phyloP scores from a whole-genome alignment of 2,888 invertebrate species.

The Chrysolina oricalcia region DNA sequence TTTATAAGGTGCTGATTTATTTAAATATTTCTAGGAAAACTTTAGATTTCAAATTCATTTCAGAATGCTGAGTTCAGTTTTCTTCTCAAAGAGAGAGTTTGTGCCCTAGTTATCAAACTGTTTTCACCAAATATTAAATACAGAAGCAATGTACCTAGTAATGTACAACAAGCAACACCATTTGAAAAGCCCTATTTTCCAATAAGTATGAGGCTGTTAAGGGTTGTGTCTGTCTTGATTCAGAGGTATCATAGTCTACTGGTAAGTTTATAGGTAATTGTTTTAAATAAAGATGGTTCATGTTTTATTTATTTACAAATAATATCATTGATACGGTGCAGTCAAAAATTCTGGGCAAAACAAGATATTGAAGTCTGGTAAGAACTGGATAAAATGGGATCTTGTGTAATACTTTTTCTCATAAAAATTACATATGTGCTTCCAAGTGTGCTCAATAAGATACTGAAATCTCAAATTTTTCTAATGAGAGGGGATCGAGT shows the following conservation, averaged over 20 bases:
- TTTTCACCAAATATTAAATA: conserved; percentile 99
- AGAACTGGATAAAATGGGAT: too few species aligned
- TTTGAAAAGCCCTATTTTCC: conserved; percentile 96
- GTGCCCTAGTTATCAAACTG: conserved; percentile 97
- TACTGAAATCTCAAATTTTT: too few species aligned
- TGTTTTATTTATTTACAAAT: too few species aligned
- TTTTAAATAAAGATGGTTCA: conserved; percentile 25
- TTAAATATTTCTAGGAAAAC: neutral
- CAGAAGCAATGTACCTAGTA: conserved; percentile 76
- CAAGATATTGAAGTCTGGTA: too few species aligned
- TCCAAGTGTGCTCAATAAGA: too few species aligned
- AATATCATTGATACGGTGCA: neutral
- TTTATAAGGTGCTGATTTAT: conserved; percentile 81
- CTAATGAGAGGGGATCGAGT: too few species aligned
- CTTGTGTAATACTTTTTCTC: too few species aligned
- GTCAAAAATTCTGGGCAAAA: too few species aligned
- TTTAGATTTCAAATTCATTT: conserved; percentile 60
- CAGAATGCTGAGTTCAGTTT: conserved; percentile 96
- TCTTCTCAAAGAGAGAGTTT: conserved; percentile 95
- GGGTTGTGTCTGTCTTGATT: conserved; percentile 94
- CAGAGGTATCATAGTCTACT: conserved; percentile 93
- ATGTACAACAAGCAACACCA: conserved; percentile 78
- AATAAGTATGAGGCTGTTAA: conserved; percentile 93
- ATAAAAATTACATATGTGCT: too few species aligned
- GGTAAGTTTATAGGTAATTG: conserved; percentile 74